Evolutionary conservation across 1,140 invertebrate species (phyloP).

Genomic region (Meloidogyne floridensis): DNA sequence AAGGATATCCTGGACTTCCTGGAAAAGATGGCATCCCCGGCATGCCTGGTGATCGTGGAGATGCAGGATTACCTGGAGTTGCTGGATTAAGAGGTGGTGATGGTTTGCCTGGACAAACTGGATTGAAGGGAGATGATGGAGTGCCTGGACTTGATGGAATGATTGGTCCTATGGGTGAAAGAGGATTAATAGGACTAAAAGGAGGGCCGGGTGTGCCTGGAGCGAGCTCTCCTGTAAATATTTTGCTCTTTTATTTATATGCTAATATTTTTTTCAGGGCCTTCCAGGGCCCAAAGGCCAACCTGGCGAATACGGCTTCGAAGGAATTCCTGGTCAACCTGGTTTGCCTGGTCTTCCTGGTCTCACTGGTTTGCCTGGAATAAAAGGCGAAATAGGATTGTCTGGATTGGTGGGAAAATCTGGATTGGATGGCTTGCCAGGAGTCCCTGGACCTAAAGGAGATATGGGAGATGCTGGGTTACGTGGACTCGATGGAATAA

Average conservation of each 20-base stretch:
- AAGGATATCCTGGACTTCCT: slow-evolving; percentile 32
- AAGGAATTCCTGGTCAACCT: slow-evolving; percentile 42
- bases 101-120: slow-evolving; percentile 46
- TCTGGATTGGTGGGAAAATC: slow-evolving; percentile 31
- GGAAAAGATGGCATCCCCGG: slow-evolving; percentile 39
- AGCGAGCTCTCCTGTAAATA: slow-evolving; percentile 19
- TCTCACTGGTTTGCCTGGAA: slow-evolving; percentile 44
- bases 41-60: slow-evolving; percentile 32
- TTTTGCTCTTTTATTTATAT: background rate
- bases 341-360: slow-evolving; percentile 37
- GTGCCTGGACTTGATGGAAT: slow-evolving; percentile 20
- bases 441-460: slow-evolving; percentile 47
- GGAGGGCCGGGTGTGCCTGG: slow-evolving; percentile 49
- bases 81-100: slow-evolving; percentile 35
- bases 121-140: slow-evolving; percentile 34
- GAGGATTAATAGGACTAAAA: slow-evolving; percentile 13
- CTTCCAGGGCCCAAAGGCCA: slow-evolving; percentile 41
- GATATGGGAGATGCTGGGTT: slow-evolving; percentile 45
- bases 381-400: slow-evolving; percentile 37
- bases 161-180: slow-evolving; percentile 32
- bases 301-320: slow-evolving; percentile 43
- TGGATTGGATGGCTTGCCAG: slow-evolving; percentile 52
- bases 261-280: slow-evolving; percentile 31
- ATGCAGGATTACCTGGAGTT: slow-evolving; percentile 37
- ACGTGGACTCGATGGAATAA: slow-evolving; percentile 45